Evolutionary conservation across 2,797 vertebrate species (phyloP).

Genomic region (Anisognathus igniventris): DNA sequence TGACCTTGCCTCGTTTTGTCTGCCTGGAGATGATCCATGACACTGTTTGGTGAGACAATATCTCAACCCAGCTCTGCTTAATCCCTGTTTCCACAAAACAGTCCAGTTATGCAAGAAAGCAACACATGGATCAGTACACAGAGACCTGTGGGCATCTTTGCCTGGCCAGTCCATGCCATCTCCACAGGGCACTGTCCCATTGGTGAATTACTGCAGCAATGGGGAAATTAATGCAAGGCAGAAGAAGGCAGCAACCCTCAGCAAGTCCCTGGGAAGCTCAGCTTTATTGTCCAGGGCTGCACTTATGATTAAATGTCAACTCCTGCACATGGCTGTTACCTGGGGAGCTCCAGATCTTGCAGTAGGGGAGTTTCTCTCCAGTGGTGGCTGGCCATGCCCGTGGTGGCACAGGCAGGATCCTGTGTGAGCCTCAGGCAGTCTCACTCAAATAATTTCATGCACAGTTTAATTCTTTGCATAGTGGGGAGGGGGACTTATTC

Average conservation of each 20-base stretch:
- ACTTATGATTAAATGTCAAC: neutral
- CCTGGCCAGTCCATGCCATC: neutral
- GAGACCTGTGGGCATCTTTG: rapidly evolving
- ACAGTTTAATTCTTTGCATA: neutral
- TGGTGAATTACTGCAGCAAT: neutral
- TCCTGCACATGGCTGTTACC: neutral
- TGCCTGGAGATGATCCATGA: neutral
- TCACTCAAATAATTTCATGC: neutral
- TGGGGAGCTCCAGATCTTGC: neutral
- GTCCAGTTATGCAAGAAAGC: neutral
- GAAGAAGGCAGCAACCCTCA: neutral
- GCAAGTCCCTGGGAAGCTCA: neutral
- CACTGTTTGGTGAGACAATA: neutral
- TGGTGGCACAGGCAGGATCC: neutral
- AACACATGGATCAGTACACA: neutral
- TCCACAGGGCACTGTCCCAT: neutral
- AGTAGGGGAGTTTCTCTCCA: neutral
- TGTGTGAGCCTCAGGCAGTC: neutral
- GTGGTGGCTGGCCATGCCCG: neutral
- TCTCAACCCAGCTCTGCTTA: neutral
- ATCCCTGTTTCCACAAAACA: neutral
- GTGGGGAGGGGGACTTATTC: slow-evolving; percentile 5
- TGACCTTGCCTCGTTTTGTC: neutral
- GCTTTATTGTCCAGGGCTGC: neutral
- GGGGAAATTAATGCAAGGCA: neutral